phyloP scores from a whole-genome alignment of 2,113 vertebrate species.

The Phalacrocorax aristotelis region DNA sequence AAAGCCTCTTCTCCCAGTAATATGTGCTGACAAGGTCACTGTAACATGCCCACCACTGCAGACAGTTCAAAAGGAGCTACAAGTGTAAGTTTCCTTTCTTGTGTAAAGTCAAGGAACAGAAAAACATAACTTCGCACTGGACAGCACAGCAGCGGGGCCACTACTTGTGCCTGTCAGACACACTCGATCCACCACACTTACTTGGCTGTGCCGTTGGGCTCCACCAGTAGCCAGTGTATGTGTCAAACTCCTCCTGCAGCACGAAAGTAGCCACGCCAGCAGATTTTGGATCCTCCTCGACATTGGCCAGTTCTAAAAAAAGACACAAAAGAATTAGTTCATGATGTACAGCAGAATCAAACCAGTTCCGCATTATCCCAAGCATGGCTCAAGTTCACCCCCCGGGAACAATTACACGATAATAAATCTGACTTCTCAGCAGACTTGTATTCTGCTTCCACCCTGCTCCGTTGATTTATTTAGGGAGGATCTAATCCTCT shows the following conservation, averaged over 20 bases:
- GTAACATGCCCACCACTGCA: neutral
- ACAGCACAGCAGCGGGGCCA: neutral
- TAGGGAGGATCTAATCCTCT: neutral
- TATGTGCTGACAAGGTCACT: neutral
- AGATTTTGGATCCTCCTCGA: constrained; percentile 81
- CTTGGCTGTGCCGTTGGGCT: constrained; percentile 76
- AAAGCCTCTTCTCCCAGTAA: neutral
- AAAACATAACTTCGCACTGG: neutral
- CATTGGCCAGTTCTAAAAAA: constrained; percentile 74
- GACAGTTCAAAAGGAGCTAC: neutral
- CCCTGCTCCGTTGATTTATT: neutral
- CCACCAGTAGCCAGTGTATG: constrained; percentile 86
- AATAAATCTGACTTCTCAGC: constrained; percentile 35
- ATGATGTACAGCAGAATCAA: neutral
- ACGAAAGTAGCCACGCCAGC: constrained; percentile 84
- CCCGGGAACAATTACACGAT: neutral
- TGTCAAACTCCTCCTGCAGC: constrained; percentile 84
- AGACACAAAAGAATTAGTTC: constrained; percentile 1
- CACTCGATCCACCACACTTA: constrained; percentile 32
- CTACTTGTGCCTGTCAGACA: neutral
- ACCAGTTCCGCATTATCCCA: neutral
- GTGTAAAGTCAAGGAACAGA: neutral
- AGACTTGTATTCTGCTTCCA: neutral
- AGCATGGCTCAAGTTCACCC: neutral
- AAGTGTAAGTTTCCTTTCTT: neutral